Conservation (phyloP, 2,797 vertebrate genomes). For the Coendou prehensilis region DNA sequence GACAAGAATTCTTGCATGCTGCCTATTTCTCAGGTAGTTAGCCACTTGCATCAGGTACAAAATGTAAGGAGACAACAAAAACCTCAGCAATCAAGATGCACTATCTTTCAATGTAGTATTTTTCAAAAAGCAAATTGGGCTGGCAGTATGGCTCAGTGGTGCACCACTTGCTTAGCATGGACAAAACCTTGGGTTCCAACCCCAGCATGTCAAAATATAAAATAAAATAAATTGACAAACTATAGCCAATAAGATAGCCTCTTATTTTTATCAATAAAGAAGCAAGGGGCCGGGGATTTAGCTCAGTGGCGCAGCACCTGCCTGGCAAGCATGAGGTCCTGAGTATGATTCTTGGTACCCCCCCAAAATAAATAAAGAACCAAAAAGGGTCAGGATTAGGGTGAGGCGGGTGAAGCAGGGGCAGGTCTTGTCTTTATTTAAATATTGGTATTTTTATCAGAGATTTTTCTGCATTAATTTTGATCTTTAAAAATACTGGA, state of each 20-base stretch:
- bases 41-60: not conserved
- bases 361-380: not conserved
- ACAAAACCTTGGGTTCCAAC: not conserved
- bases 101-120: not conserved
- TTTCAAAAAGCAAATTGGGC: not conserved
- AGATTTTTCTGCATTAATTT: not conserved
- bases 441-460: not conserved
- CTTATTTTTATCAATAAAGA: constrained; percentile 21
- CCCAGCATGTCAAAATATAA: not conserved
- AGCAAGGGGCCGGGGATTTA: not conserved
- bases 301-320: too few relatives aligned
- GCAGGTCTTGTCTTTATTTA: not conserved
- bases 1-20: not conserved
- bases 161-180: not conserved
- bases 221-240: not conserved
- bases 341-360: too few relatives aligned
- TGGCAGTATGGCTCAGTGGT: not conserved
- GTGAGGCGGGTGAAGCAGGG: not conserved
- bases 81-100: not conserved
- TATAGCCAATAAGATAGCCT: not conserved
- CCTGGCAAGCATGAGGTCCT: too few relatives aligned
- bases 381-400: not conserved
- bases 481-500: not conserved
- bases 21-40: not conserved
- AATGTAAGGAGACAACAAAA: not conserved